Evolutionary conservation across 2,113 vertebrate species (phyloP).

Genomic region (Amphilophus citrinellus): DNA sequence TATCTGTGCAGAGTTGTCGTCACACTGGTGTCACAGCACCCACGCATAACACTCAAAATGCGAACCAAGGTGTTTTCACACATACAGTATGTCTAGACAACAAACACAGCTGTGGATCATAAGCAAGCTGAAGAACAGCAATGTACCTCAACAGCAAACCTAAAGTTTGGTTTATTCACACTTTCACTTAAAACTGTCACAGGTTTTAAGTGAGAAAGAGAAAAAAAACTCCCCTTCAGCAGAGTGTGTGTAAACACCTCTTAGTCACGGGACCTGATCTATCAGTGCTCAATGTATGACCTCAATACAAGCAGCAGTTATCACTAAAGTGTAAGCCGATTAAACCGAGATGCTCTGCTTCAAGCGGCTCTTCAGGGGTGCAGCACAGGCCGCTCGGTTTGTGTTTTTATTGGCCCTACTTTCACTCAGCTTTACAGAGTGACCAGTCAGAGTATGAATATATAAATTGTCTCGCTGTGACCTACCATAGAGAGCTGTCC

Average conservation of each 20-base stretch:
- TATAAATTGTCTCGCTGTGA: not conserved
- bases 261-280: constrained; percentile 41
- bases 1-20: not conserved
- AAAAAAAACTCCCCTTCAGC: not conserved
- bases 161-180: not conserved
- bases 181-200: not conserved
- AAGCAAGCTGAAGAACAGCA: not conserved
- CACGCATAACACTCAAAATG: not conserved
- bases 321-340: constrained; percentile 65
- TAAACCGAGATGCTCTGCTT: constrained; percentile 42
- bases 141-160: not conserved
- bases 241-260: constrained; percentile 39
- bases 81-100: not conserved
- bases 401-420: not conserved
- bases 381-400: not conserved
- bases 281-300: constrained; percentile 32
- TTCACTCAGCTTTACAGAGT: not conserved
- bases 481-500: constrained; percentile 99
- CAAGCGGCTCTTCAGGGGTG: constrained; percentile 6
- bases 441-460: not conserved
- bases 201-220: not conserved
- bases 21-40: not conserved
- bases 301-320: constrained; percentile 41
- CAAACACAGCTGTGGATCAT: not conserved
- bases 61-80: constrained; percentile 5